phyloP scores from a whole-genome alignment of 2,797 vertebrate genomes.

The Anguilla obscura region DNA sequence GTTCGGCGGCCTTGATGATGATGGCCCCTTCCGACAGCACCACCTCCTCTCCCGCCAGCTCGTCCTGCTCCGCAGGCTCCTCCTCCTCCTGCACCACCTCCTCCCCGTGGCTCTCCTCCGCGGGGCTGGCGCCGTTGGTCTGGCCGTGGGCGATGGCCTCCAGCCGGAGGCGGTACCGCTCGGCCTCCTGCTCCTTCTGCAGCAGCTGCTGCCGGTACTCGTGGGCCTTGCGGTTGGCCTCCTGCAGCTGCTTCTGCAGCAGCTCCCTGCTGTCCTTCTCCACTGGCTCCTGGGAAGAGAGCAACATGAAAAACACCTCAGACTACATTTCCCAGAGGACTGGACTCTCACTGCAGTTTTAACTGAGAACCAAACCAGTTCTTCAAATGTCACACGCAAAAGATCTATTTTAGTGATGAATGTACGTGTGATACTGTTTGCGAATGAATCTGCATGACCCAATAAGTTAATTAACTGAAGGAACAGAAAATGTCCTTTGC shows the following conservation, averaged over 20 bases:
- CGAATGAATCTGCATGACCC: background rate
- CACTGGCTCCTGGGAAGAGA: slow-evolving; percentile 31
- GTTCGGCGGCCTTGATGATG: slow-evolving; percentile 70
- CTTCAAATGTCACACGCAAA: background rate
- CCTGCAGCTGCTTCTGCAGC: slow-evolving; percentile 77
- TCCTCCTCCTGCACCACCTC: slow-evolving; percentile 24
- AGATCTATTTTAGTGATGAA: background rate
- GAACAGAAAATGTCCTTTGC: too few relatives aligned
- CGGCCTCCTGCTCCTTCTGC: slow-evolving; percentile 85
- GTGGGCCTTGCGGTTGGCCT: slow-evolving; percentile 79
- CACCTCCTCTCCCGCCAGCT: slow-evolving; percentile 62
- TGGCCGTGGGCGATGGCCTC: slow-evolving; percentile 76
- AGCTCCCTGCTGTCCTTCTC: slow-evolving; percentile 55
- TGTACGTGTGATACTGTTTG: background rate
- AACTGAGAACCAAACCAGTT: background rate
- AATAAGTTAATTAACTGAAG: too few relatives aligned
- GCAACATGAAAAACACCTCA: background rate
- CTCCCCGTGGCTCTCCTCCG: background rate
- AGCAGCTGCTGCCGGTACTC: slow-evolving; percentile 83
- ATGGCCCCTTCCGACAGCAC: slow-evolving; percentile 72
- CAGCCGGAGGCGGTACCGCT: slow-evolving; percentile 77
- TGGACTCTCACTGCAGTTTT: background rate
- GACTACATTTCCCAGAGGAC: background rate
- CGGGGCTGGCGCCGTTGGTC: slow-evolving; percentile 48
- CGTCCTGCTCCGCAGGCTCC: slow-evolving; percentile 32